phyloP scores from a whole-genome alignment of 2,113 vertebrate genomes.

The Eupsittula cactorum region DNA sequence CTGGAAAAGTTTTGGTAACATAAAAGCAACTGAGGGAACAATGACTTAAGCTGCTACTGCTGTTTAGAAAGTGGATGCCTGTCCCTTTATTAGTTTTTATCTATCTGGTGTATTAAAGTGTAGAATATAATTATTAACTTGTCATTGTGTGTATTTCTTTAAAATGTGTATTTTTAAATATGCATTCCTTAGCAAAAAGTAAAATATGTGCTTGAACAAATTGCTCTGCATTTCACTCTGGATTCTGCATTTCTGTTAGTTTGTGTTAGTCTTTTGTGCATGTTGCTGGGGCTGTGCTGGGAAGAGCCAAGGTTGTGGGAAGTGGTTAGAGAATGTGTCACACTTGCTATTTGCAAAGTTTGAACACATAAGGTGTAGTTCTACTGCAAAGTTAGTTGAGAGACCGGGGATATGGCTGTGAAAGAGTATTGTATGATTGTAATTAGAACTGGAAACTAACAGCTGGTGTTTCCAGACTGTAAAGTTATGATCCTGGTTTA shows the following conservation, averaged over 20 bases:
- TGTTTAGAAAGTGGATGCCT: neutral
- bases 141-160: neutral
- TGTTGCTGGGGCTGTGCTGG: neutral
- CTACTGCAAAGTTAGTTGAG: neutral
- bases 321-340: neutral
- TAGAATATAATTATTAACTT: neutral
- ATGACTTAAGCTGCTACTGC: neutral
- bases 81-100: neutral
- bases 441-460: neutral
- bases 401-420: rapidly evolving
- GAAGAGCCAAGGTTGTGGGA: neutral
- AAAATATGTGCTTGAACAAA: neutral
- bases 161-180: neutral
- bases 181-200: neutral
- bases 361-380: neutral
- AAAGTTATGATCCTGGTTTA: neutral
- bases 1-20: neutral
- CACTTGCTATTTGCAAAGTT: neutral
- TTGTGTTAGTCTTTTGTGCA: neutral
- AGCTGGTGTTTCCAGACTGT: neutral
- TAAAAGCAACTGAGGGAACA: neutral
- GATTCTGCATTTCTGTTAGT: neutral
- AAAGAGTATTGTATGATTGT: neutral
- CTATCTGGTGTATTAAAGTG: neutral
- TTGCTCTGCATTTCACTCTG: neutral